phyloP scores from a whole-genome alignment of 2,113 vertebrate genomes.

The Tichodroma muraria region DNA sequence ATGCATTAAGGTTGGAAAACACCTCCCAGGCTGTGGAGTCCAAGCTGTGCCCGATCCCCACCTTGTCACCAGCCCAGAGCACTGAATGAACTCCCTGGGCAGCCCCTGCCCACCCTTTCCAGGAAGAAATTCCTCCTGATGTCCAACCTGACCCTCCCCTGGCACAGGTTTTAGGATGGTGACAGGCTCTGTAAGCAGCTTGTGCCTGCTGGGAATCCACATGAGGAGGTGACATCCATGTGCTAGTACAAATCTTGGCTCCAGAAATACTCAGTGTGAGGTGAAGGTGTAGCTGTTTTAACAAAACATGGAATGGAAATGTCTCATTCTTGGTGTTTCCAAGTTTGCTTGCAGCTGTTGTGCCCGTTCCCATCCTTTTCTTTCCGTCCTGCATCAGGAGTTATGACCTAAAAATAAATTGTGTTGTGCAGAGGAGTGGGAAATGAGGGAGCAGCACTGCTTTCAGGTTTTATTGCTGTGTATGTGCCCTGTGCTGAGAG shows the following conservation, averaged over 20 bases:
- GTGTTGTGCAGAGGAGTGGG: background rate
- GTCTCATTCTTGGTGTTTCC: background rate
- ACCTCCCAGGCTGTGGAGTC: background rate
- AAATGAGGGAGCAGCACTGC: fast-evolving
- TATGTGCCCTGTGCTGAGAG: background rate
- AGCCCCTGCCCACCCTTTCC: background rate
- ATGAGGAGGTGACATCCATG: background rate
- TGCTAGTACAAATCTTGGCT: background rate
- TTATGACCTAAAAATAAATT: background rate
- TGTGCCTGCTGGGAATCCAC: background rate
- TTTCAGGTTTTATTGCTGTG: background rate
- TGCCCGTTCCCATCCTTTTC: background rate
- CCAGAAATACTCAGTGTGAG: background rate
- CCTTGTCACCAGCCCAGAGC: background rate
- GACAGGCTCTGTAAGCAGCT: background rate
- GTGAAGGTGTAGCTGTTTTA: background rate
- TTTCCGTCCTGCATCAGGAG: background rate
- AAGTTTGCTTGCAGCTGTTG: background rate
- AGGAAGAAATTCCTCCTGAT: background rate
- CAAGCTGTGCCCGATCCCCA: background rate
- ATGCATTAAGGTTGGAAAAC: background rate
- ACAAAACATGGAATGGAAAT: background rate
- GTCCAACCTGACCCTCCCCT: background rate
- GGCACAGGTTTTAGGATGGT: background rate
- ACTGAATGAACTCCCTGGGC: background rate